phyloP scores from a whole-genome alignment of 2,888 invertebrate genomes.

The Tortrix viridana region DNA sequence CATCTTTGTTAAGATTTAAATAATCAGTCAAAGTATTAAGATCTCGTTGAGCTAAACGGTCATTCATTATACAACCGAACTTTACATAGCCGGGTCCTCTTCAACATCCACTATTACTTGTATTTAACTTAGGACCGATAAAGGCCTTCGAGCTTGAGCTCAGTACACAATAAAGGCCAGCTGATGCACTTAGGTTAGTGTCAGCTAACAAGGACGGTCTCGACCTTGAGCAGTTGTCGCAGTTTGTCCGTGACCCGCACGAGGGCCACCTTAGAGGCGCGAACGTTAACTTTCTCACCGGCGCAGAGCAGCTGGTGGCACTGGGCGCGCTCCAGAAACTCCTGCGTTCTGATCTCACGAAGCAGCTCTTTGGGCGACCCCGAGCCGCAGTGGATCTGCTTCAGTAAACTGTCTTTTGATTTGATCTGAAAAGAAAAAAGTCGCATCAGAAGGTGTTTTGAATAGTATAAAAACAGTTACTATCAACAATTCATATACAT shows the following conservation, averaged over 20 bases:
- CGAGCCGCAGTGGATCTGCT: conserved; percentile 87
- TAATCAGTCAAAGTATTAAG: conserved; percentile 74
- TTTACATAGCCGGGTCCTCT: conserved; percentile 9
- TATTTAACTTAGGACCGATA: neutral
- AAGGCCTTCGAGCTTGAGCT: neutral
- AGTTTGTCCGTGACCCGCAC: conserved; percentile 94
- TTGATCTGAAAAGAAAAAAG: conserved; percentile 85
- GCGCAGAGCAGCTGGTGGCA: conserved; percentile 91
- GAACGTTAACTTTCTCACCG: conserved; percentile 91
- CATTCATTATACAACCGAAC: conserved; percentile 9
- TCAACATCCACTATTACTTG: neutral
- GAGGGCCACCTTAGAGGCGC: conserved; percentile 91
- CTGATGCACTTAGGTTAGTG: conserved; percentile 52
- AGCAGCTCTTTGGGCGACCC: conserved; percentile 80
- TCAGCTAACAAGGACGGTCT: conserved; percentile 89
- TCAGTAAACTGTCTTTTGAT: conserved; percentile 90
- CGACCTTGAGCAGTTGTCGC: conserved; percentile 91
- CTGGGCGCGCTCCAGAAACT: conserved; percentile 91
- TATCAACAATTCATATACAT: no score
- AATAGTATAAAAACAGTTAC: no score
- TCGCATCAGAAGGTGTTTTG: neutral
- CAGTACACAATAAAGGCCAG: neutral
- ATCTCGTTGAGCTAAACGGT: conserved; percentile 66
- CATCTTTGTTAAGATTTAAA: conserved; percentile 61
- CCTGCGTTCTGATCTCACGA: conserved; percentile 90